Conservation (phyloP, 2,113 vertebrate genomes). For the Pygoscelis antarcticus region DNA sequence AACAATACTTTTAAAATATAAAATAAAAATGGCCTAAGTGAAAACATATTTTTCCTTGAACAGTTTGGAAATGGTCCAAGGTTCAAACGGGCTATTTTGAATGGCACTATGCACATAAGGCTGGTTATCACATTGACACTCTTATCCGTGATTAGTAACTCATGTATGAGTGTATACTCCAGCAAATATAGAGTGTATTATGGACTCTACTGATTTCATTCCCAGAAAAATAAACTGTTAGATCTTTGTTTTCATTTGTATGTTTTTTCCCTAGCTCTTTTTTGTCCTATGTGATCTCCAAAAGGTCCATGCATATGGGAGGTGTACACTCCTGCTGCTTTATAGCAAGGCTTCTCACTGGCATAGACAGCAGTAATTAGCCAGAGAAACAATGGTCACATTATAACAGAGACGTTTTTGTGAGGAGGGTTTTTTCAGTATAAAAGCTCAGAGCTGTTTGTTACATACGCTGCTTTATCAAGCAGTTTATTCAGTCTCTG, state of each 20-base stretch:
- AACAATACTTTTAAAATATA: background rate
- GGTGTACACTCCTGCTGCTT: conserved; percentile 25
- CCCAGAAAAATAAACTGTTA: conserved; percentile 50
- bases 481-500: background rate
- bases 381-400: conserved; percentile 35
- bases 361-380: conserved; percentile 45
- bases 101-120: background rate
- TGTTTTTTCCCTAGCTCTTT: background rate
- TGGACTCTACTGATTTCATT: background rate
- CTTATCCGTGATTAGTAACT: background rate
- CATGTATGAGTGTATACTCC: background rate
- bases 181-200: background rate
- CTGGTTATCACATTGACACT: conserved; percentile 32
- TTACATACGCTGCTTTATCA: background rate
- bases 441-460: background rate
- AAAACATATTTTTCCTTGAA: background rate
- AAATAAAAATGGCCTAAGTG: background rate
- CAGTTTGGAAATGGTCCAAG: background rate
- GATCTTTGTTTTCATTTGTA: conserved; percentile 12
- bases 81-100: background rate
- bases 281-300: background rate
- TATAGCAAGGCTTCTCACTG: conserved; percentile 15
- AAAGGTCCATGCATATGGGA: background rate
- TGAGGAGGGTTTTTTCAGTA: background rate
- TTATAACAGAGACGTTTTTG: background rate